Base-by-base conservation (phyloP, 1,140 invertebrate species). In the Bombus affinis region DNA sequence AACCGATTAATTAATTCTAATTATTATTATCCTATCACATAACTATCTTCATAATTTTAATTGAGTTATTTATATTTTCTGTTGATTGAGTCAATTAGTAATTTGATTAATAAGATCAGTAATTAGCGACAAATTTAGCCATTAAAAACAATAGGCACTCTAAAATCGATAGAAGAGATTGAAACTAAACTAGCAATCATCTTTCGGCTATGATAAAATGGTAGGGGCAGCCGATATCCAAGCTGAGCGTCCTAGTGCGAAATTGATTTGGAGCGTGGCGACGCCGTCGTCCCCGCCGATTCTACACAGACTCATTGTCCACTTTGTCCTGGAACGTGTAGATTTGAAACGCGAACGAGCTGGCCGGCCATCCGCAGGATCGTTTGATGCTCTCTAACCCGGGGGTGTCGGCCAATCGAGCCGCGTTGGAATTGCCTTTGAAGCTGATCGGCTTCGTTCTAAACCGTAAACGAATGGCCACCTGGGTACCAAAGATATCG, bases 331-430 rank as follows among this genome's bases (percentile, higher is more conserved):
- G 28, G 28, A 53, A 72, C 80, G 75, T n/a, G 65, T 86, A 83
- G 42, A 86, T 86, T 65, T 78, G 80, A 89, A 89, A 89, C 73
- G 81, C 53, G 84, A 83, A 86, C 81, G 84, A 89, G 80, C 57
- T 66, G 76, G 81, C 66, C 87, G 79, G 44, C 66, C 35, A 71
- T 53, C 79, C 88, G 47, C 47, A 62, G 71, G 66, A 87, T 68
- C 86, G 88, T 89, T 92, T 89, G 89, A 92, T 82, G 91, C 89
- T 85, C 91, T 81, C 83, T 91, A 91, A 92, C 87, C 88, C 84
- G 77, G 65, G 79, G 28, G 89, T 88, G 90, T 90, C 89, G 91
- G 57, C 86, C 90, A 91, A 91, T 93, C 90, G 92, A 89, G 81
- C 89, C 88, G 42, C 86, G 85, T 86, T 39, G 75, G 83, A 82